Evolutionary conservation across 2,888 invertebrate genomes (phyloP).

Genomic region (Dorcus parallelipipedus): DNA sequence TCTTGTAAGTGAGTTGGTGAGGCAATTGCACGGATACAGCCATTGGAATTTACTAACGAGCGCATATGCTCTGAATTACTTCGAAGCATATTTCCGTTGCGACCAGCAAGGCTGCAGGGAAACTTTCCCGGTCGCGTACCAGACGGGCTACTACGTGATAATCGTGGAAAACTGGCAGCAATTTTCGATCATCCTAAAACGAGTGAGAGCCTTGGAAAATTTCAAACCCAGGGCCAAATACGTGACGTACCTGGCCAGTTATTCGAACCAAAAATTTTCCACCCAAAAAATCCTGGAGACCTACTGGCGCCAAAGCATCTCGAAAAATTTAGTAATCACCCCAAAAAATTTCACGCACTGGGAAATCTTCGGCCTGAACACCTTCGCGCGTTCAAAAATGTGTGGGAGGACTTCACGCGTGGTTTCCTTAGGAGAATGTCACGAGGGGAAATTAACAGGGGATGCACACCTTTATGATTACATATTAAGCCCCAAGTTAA

Average conservation of each 20-base stretch:
- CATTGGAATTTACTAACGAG: slow-evolving; percentile 15
- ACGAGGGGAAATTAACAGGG: slow-evolving; percentile 14
- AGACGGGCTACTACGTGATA: slow-evolving; percentile 16
- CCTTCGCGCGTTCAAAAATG: slow-evolving; percentile 5
- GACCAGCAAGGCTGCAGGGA: slow-evolving; percentile 5
- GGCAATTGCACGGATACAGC: background rate
- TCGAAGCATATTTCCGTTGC: slow-evolving; percentile 12
- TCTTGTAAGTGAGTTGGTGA: background rate
- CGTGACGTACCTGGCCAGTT: slow-evolving; percentile 14
- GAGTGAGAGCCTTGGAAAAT: slow-evolving; percentile 11
- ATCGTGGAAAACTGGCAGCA: slow-evolving; percentile 17
- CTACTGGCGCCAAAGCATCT: slow-evolving; percentile 6
- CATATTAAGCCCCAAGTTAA: slow-evolving; percentile 10
- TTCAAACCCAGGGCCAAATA: slow-evolving; percentile 18
- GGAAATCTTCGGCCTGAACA: slow-evolving; percentile 23
- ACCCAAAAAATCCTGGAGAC: slow-evolving; percentile 13
- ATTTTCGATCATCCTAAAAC: slow-evolving; percentile 6
- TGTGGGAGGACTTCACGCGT: slow-evolving; percentile 18
- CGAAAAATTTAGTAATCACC: slow-evolving; percentile 20
- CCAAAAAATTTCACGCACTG: slow-evolving; percentile 14
- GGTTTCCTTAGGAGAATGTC: slow-evolving; percentile 16
- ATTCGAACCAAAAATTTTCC: slow-evolving; percentile 5
- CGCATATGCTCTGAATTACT: slow-evolving; percentile 5
- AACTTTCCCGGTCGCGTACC: slow-evolving; percentile 12
- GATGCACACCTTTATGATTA: slow-evolving; percentile 4